These are phyloP conservation scores for Cremastinae sp. DNA, from an alignment of 2,888 invertebrate species.

Conservation along the genomic window DNA sequence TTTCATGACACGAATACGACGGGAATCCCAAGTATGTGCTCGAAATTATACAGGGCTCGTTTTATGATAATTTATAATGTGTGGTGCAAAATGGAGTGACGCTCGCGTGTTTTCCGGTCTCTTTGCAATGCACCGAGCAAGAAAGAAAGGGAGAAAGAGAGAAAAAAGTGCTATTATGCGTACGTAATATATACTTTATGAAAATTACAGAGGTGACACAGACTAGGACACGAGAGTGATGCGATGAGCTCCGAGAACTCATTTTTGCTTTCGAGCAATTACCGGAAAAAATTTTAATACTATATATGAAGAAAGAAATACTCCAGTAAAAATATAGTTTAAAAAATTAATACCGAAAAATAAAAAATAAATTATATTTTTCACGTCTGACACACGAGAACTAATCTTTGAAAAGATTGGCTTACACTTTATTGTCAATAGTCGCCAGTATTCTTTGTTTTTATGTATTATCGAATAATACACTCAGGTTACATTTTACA, in stretches of 20 bases:
- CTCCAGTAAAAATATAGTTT: too few relatives aligned
- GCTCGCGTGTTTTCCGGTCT: conserved; percentile 44
- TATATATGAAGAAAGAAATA: conserved; percentile 14
- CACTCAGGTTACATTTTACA: conserved; percentile 79
- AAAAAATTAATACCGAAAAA: too few relatives aligned
- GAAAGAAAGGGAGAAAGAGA: conserved; percentile 28
- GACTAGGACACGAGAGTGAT: conserved; percentile 54
- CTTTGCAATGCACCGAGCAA: conserved; percentile 6
- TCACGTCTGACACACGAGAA: conserved; percentile 6
- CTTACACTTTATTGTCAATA: conserved; percentile 79
- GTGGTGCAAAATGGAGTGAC: conserved; percentile 38
- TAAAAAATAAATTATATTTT: background rate
- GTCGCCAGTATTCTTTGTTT: conserved; percentile 71
- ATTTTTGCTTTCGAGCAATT: background rate
- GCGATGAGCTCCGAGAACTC: conserved; percentile 34
- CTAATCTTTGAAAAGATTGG: conserved; percentile 76
- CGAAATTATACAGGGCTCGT: conserved; percentile 20
- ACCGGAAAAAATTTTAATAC: background rate
- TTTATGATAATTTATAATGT: conserved; percentile 31
- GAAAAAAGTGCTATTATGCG: conserved; percentile 4
- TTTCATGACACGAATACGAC: conserved; percentile 17
- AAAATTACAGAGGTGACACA: conserved; percentile 51
- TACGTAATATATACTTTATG: conserved; percentile 46
- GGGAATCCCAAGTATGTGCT: conserved; percentile 25
- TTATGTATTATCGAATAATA: conserved; percentile 76